phyloP scores from a whole-genome alignment of 1,140 invertebrate genomes.

The Drosophila guanche region DNA sequence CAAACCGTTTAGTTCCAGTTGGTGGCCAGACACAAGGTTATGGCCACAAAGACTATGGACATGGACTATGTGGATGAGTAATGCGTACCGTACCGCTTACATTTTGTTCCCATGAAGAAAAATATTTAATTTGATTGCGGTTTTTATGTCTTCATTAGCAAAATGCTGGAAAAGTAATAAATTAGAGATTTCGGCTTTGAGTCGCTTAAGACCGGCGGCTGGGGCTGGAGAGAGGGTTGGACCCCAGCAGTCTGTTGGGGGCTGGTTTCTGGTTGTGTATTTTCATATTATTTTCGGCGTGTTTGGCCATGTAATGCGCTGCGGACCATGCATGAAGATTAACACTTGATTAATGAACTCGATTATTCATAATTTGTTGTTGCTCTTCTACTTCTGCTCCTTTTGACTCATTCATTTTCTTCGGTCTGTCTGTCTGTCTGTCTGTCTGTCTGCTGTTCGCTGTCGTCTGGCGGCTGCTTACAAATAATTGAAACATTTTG shows the following conservation, averaged over 20 bases:
- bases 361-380: conserved; percentile 79
- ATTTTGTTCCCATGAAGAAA: conserved; percentile 79
- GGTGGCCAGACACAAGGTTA: conserved; percentile 57
- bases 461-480: conserved; percentile 28
- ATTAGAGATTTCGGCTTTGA: conserved; percentile 64
- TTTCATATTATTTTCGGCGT: conserved; percentile 31
- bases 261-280: conserved; percentile 29
- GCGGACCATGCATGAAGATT: conserved; percentile 63
- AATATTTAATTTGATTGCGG: conserved; percentile 82
- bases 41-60: background rate
- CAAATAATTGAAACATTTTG: conserved; percentile 77
- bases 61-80: conserved; percentile 53
- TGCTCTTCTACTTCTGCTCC: conserved; percentile 9
- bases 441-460: conserved; percentile 2
- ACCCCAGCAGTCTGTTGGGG: conserved; percentile 26
- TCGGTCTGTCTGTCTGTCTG: conserved; percentile 12
- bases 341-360: conserved; percentile 74
- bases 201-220: conserved; percentile 1
- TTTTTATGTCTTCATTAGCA: conserved; percentile 82
- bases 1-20: conserved; percentile 66
- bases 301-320: conserved; percentile 45
- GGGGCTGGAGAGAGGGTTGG: conserved; percentile 21
- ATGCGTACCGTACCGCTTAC: conserved; percentile 58
- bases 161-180: conserved; percentile 76
- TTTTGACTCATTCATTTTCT: background rate